Percentiles rank a stretch among this genome's conserved stretches.
Evolutionary conservation across 1,140 invertebrate genomes (phyloP).

Genomic region (Eriosoma lanigerum): DNA sequence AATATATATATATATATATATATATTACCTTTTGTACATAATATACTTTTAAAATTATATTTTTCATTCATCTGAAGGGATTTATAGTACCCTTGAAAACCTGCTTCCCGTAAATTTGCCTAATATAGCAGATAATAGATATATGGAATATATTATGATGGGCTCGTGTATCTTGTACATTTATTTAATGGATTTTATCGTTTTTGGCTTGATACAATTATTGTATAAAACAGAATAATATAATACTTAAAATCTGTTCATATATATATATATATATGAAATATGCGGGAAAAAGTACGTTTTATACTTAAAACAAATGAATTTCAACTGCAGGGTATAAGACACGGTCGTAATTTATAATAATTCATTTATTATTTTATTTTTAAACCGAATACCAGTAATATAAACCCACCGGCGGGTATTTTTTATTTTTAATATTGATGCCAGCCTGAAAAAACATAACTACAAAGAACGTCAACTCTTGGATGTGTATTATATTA

Average conservation of each 20-base stretch:
- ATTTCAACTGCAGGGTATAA: neutral
- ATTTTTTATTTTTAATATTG: neutral
- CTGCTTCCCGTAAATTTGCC: too few species aligned
- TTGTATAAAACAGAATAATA: neutral
- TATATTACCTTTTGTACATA: too few species aligned
- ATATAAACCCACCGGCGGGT: neutral
- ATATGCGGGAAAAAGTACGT: neutral
- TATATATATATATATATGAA: neutral
- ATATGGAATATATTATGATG: too few species aligned
- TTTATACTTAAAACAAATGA: conserved; percentile 11
- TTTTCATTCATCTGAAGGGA: too few species aligned
- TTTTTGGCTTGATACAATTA: conserved; percentile 3
- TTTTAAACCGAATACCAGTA: neutral
- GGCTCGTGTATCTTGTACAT: neutral
- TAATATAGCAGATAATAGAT: too few species aligned
- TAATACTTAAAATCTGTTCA: neutral
- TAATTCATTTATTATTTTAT: neutral
- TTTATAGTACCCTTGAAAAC: too few species aligned
- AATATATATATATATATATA: too few species aligned
- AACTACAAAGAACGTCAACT: neutral
- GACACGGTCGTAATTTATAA: neutral
- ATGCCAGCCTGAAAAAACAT: neutral
- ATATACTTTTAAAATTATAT: too few species aligned
- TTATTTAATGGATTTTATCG: neutral
- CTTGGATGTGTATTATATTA: neutral